phyloP scores from a whole-genome alignment of 2,797 vertebrate genomes.

The Pseudotriccus pelzelni region DNA sequence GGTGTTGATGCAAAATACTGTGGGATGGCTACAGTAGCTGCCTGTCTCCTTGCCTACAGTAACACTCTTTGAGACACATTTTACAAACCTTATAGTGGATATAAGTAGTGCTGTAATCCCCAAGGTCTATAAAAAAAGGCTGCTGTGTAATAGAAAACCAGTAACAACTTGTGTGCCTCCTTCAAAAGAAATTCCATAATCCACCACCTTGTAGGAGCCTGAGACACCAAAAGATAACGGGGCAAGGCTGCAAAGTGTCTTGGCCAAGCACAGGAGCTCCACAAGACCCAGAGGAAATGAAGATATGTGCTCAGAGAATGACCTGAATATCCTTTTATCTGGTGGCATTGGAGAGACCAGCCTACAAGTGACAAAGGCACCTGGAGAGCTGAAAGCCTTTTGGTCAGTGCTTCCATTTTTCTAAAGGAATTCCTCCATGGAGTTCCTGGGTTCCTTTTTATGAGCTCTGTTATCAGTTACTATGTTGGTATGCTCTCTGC shows the following conservation, averaged over 20 bases:
- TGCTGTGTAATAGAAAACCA: background rate
- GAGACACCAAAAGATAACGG: background rate
- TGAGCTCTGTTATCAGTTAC: background rate
- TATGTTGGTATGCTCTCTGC: background rate
- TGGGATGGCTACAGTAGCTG: background rate
- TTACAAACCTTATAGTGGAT: background rate
- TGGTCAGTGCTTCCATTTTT: background rate
- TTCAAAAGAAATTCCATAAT: background rate
- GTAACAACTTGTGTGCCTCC: background rate
- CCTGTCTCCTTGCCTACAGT: background rate
- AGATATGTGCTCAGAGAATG: background rate
- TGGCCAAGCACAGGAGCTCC: fast-evolving
- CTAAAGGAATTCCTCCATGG: background rate
- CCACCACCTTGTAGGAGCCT: background rate
- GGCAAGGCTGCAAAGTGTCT: background rate
- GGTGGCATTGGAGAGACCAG: background rate
- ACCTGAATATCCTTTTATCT: background rate
- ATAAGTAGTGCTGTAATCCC: background rate
- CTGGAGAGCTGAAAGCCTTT: background rate
- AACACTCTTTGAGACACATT: background rate
- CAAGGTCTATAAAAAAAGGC: background rate
- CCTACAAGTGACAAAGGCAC: background rate
- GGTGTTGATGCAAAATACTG: background rate
- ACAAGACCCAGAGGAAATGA: background rate
- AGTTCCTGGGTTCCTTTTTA: background rate